Conservation (phyloP, 2,888 invertebrate genomes). For the Hesperia comma region DNA sequence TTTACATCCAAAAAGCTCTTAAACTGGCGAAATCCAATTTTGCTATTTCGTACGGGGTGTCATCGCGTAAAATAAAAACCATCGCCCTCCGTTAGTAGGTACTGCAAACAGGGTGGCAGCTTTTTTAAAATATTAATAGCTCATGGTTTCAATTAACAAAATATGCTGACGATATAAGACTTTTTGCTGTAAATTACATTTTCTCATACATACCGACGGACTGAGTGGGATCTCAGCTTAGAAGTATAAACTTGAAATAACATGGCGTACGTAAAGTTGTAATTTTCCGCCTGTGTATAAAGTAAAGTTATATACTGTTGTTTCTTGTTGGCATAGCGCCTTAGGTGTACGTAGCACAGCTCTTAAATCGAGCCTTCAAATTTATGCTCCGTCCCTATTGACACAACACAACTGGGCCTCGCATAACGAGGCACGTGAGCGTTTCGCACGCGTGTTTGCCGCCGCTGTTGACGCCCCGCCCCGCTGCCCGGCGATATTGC, state of each 20-base stretch:
- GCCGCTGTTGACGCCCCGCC: conserved; percentile 60
- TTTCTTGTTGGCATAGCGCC: background rate
- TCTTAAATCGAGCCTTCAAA: conserved; percentile 34
- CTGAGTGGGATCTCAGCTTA: too few relatives aligned
- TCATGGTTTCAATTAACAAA: conserved; percentile 34
- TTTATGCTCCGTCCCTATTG: conserved; percentile 30
- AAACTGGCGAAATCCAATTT: conserved; percentile 82
- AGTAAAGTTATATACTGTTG: background rate
- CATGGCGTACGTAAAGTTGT: too few relatives aligned
- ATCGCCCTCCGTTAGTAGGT: conserved; percentile 64
- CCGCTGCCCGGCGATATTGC: conserved; percentile 49
- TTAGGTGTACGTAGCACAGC: conserved; percentile 6
- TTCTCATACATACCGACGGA: too few relatives aligned
- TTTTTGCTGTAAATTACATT: too few relatives aligned
- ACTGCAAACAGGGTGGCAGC: conserved; percentile 49
- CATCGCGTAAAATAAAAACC: conserved; percentile 81
- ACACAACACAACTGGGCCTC: conserved; percentile 51
- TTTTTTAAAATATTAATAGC: conserved; percentile 68
- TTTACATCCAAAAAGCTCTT: conserved; percentile 78
- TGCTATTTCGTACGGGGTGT: conserved; percentile 77
- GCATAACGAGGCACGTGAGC: conserved; percentile 55
- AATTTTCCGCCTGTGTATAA: too few relatives aligned
- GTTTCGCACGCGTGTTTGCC: conserved; percentile 68
- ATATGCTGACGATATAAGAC: background rate
- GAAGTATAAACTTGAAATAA: too few relatives aligned